Evolutionary conservation across 2,113 vertebrate species (phyloP), one percentile per base, ranked within the genome.

Genomic region (Jaculus jaculus): DNA sequence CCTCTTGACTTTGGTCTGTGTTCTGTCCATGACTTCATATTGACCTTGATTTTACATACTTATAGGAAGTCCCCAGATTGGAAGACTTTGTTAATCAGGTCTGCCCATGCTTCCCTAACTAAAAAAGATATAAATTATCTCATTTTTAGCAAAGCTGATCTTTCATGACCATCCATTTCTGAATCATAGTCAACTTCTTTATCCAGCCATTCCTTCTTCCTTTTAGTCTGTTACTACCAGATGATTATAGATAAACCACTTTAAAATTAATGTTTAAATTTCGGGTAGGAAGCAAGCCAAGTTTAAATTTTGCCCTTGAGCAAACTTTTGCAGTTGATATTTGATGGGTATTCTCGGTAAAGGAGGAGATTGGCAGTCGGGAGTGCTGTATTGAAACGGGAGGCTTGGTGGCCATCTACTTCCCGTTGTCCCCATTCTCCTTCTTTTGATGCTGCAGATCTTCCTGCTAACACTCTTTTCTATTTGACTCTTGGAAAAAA

Each of bases 271-370:
- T 80, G 61, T 77, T 93, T 86, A 60, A 47, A 10, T 79, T 95
- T 61, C 74, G 79, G 8, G 11, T 39, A 85, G 61, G 72, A 87
- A 73, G 13, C 51, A 90, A 28, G 34, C 30, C 77, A 74, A 42
- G 23, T 58, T 34, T 75, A 51, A 32, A 2, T 94, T 93, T 87
- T 85, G 63, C 87, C 83, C 65, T 95, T 1, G 1, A 34, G 1
- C 0, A 0, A 54, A 54, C 86, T 96, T 34, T 81, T 89, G 58
- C 96, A 74, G 60, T 75, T 73, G 21, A 18, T 72, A 84, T 78
- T 82, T 92, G 95, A 96, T 92, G 86, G 34, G 17, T 89, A 90
- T 89, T 92, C 34, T 96, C 95, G 51, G 92, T 91, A 95, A 96
- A 93, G 89, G 81, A 75, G 93, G 75, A 89, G 92, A 1, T 84